Conservation (phyloP, 2,797 vertebrate species). For the Crypturellus tataupa region DNA sequence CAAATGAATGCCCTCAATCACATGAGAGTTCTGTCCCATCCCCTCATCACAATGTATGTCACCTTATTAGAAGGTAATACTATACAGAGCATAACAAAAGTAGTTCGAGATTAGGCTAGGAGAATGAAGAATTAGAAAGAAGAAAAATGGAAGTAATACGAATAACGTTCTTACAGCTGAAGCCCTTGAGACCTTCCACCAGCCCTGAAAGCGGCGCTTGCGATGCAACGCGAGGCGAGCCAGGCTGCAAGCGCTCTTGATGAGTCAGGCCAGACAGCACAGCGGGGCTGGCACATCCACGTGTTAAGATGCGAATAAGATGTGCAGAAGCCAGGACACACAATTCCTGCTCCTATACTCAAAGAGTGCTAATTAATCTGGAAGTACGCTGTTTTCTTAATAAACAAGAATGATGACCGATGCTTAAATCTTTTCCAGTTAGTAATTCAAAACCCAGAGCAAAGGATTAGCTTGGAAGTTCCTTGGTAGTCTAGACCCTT, state of each 20-base stretch:
- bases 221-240: background rate
- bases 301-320: background rate
- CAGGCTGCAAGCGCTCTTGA: background rate
- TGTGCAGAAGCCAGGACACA: background rate
- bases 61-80: background rate
- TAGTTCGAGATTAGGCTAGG: background rate
- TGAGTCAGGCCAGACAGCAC: background rate
- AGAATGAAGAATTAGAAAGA: background rate
- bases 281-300: background rate
- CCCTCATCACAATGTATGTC: background rate
- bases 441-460: background rate
- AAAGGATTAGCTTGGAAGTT: background rate
- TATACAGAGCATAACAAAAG: background rate
- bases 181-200: background rate
- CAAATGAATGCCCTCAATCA: background rate
- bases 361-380: background rate
- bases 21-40: background rate
- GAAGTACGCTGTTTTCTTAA: background rate
- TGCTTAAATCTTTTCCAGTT: background rate
- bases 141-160: background rate
- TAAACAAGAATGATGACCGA: background rate
- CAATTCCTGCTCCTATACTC: background rate
- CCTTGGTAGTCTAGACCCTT: background rate
- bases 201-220: background rate
- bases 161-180: background rate